phyloP scores from a whole-genome alignment of 2,113 vertebrate genomes.

The Caracal caracal region DNA sequence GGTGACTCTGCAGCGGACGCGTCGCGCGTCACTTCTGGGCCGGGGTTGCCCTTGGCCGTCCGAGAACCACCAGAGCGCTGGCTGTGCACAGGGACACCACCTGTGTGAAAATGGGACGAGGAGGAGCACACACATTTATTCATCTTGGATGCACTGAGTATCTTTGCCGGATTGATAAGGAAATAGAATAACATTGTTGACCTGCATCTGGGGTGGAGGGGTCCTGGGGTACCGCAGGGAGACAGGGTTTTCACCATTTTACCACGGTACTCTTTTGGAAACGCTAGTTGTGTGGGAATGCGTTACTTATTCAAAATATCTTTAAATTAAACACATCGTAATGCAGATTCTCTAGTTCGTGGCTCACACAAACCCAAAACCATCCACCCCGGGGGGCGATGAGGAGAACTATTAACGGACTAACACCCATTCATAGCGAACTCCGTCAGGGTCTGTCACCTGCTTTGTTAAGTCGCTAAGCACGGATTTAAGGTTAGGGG shows the following conservation, averaged over 20 bases:
- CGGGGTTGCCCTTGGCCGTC: rapidly evolving
- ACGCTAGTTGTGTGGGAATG: not conserved
- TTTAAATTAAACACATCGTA: not conserved
- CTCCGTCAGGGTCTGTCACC: too few relatives aligned
- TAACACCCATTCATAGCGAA: rapidly evolving
- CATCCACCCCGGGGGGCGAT: not conserved
- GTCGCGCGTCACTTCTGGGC: not conserved
- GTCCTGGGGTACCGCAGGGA: not conserved
- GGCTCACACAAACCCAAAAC: not conserved
- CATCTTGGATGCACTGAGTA: not conserved
- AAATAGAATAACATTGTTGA: not conserved
- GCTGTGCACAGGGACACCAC: not conserved
- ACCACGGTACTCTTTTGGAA: not conserved
- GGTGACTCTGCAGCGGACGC: not conserved
- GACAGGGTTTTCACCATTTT: not conserved
- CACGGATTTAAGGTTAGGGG: rapidly evolving
- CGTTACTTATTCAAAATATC: not conserved
- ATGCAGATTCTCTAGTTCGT: not conserved
- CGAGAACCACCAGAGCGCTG: not conserved
- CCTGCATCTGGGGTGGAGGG: not conserved
- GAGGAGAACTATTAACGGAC: not conserved
- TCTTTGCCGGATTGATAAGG: not conserved
- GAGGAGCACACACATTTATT: too few relatives aligned
- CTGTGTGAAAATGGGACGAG: not conserved
- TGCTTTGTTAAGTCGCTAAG: not conserved